Evolutionary conservation across 2,888 invertebrate species (phyloP).

Genomic region (Therioaphis trifolii): DNA sequence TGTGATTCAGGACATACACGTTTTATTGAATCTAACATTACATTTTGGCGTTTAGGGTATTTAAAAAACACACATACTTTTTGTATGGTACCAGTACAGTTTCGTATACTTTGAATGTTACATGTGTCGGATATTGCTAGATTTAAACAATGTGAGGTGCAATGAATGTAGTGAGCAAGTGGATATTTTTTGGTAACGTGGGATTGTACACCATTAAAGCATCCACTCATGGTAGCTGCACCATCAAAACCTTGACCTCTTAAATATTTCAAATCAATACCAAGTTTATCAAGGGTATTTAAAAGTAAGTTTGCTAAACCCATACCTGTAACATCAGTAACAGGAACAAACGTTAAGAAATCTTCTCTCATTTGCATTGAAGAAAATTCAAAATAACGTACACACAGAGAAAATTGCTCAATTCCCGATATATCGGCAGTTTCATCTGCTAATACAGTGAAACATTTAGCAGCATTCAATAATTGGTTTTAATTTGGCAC

Average conservation of each 20-base stretch:
- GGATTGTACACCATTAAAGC: constrained; percentile 65
- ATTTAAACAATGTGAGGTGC: too few relatives aligned
- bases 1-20: too few relatives aligned
- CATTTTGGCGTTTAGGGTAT: constrained; percentile 1
- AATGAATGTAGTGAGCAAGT: constrained; percentile 66
- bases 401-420: too few relatives aligned
- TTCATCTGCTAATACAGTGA: constrained; percentile 63
- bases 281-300: constrained; percentile 62
- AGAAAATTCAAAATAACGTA: too few relatives aligned
- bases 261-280: constrained; percentile 64
- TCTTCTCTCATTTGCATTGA: too few relatives aligned
- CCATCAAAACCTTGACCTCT: constrained; percentile 66
- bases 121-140: constrained; percentile 65
- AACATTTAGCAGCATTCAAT: constrained; percentile 64
- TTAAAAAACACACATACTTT: constrained; percentile 30
- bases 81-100: constrained; percentile 64
- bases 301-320: constrained; percentile 64
- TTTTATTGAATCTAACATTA: constrained; percentile 8
- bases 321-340: too few relatives aligned
- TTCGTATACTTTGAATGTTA: constrained; percentile 64
- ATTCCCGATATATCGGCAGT: too few relatives aligned
- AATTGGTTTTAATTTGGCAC: constrained; percentile 17
- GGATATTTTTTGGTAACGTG: constrained; percentile 61
- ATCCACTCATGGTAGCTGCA: too few relatives aligned
- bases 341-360: too few relatives aligned